phyloP scores from a whole-genome alignment of 1,140 invertebrate species.

The Holotrichia oblita region DNA sequence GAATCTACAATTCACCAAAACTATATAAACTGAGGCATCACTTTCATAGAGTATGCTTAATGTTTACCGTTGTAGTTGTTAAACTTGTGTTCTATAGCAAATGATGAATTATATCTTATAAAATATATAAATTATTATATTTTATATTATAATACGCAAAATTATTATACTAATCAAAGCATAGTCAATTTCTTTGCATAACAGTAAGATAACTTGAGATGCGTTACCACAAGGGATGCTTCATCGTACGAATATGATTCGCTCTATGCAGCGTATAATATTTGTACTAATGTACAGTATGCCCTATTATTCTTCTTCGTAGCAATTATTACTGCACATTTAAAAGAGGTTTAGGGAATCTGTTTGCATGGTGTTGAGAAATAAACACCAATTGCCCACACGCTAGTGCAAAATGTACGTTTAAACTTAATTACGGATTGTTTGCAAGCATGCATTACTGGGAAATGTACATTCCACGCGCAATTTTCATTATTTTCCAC shows the following conservation, averaged over 20 bases:
- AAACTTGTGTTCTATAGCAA: too few species aligned
- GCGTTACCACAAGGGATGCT: neutral
- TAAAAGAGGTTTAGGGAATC: conserved; percentile 20
- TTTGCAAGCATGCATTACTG: conserved; percentile 20
- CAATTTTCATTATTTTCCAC: conserved; percentile 1
- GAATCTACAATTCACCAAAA: too few species aligned
- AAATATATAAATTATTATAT: too few species aligned
- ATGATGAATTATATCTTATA: too few species aligned
- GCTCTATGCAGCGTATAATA: neutral
- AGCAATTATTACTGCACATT: neutral
- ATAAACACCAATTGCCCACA: conserved; percentile 18
- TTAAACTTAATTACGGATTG: conserved; percentile 31
- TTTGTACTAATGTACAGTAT: neutral
- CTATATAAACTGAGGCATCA: too few species aligned
- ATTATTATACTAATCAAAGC: too few species aligned
- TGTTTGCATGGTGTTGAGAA: neutral
- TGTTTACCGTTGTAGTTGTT: too few species aligned
- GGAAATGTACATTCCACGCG: conserved; percentile 5
- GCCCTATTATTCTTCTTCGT: neutral
- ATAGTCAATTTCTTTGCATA: too few species aligned
- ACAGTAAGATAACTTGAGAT: neutral
- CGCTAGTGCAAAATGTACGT: conserved; percentile 25
- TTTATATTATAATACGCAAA: too few species aligned
- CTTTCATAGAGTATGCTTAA: too few species aligned
- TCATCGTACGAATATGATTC: neutral